Evolutionary conservation across 2,888 invertebrate genomes (phyloP), one percentile per base, ranked within the genome.

Genomic region (Sclerodermus sp.): DNA sequence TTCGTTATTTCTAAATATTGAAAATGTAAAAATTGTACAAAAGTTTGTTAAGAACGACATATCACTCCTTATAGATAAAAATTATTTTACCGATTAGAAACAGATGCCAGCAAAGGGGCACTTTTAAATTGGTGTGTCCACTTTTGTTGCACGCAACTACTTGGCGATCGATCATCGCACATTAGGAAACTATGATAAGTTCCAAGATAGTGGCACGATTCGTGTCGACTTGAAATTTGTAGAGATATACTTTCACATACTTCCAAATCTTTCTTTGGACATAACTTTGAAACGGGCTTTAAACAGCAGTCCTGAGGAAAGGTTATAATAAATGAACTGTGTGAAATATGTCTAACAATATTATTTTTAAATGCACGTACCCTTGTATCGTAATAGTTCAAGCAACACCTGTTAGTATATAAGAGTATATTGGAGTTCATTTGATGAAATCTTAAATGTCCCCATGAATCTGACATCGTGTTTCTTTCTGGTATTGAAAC

Each of bases 71-170:
- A 37, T 39, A 34, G 34, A 9, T 42, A 41, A 68, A 31, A 81
- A 54, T 49, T 78, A 79, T 73, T 41, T 52, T 79, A 80, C 64
- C 79, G 79, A 47, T 72, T 66, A 17, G 74, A 70, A 15, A 79
- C 68, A 4, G 76, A 67, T 34, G 81, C 77, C 43, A 81, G 79
- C 1, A 82, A 74, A 0, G 84, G 84, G 2, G 79, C 67, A 51
- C 79, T 79, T 57, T 81, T 79, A 70, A 84, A 82, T 4, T 82
- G 82, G 57, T 85, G 85, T 0, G 81, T 83, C 84, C 84, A 85
- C 51, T 84, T 78, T 57, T 82, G 82, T 3, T 81, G 66, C 0
- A 80, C 63, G 15, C 67, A 62, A 9, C 59, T 49, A n/a, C 61
- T 56, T 15, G 66, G 60, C 9, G 57, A 64, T 29, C 77, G 70